Percentiles rank a stretch among this genome's conserved stretches.
Evolutionary conservation across 2,888 invertebrate genomes (phyloP).

Genomic region (Allacma fusca): DNA sequence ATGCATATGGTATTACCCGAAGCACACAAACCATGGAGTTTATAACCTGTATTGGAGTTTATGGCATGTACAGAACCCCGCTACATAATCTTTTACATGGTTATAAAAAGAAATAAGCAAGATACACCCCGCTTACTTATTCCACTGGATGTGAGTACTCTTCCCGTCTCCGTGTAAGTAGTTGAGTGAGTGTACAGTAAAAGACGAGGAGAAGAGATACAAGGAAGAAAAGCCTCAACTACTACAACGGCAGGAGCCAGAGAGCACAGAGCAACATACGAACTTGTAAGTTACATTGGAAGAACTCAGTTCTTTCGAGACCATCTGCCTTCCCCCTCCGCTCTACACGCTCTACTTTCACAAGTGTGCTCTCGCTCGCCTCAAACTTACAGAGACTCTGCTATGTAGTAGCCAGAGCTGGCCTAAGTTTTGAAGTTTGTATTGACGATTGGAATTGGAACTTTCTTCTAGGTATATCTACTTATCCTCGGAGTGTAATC

Average conservation of each 20-base stretch:
- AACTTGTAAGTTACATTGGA: background rate
- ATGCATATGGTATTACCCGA: too few species aligned
- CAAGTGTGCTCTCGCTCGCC: constrained; percentile 24
- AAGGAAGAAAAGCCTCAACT: background rate
- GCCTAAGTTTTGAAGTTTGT: background rate
- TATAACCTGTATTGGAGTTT: background rate
- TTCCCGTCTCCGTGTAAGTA: background rate
- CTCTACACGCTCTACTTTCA: constrained; percentile 40
- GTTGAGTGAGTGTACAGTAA: background rate
- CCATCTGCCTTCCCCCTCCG: constrained; percentile 36
- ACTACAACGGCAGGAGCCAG: background rate
- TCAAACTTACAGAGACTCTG: background rate
- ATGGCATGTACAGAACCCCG: background rate
- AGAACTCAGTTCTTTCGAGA: constrained; percentile 6
- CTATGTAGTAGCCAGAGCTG: background rate
- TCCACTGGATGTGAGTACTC: background rate
- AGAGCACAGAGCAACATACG: background rate
- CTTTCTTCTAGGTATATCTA: background rate
- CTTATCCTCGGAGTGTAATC: background rate
- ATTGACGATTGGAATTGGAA: constrained; percentile 20
- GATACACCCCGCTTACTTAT: background rate
- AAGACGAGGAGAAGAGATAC: background rate
- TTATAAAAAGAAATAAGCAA: constrained; percentile 6
- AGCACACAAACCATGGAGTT: background rate
- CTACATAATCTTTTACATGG: constrained; percentile 6